A percentile compares a stretch with the other conserved stretches of the same genome.
phyloP scores from a whole-genome alignment of 64 coral and sea anemone species.

The Cladopsammia gracilis region DNA sequence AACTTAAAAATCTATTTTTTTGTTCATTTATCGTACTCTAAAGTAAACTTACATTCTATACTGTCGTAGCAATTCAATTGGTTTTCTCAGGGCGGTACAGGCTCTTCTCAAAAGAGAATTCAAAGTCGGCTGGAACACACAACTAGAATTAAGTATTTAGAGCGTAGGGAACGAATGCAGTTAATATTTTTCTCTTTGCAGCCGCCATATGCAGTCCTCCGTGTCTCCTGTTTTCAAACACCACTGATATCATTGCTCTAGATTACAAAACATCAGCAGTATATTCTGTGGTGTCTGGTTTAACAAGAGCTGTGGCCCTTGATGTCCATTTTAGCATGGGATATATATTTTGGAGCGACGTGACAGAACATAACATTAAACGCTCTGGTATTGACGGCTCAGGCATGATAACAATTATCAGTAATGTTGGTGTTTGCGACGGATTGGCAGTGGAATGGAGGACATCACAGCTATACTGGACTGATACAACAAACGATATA shows the following conservation, averaged over 20 bases:
- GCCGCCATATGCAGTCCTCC: conserved; percentile 26
- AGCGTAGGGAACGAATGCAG: no score
- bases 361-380: conserved; percentile 20
- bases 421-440: conserved; percentile 64
- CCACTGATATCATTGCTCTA: conserved; percentile 66
- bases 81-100: no score
- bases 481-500: conserved; percentile 52
- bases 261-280: conserved; percentile 4
- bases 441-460: conserved; percentile 77
- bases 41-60: no score
- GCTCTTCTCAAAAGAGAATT: no score
- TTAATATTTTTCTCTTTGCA: not conserved
- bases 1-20: no score
- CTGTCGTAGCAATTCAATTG: no score
- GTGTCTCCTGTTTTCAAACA: conserved; percentile 71
- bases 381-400: conserved; percentile 56
- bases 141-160: no score
- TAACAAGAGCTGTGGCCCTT: conserved; percentile 39
- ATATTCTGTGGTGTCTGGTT: conserved; percentile 38
- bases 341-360: conserved; percentile 78
- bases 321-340: conserved; percentile 55
- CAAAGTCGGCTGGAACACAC: no score
- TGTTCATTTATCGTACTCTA: no score
- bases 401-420: conserved; percentile 23
- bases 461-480: conserved; percentile 70